Percentiles rank a stretch among this genome's conserved stretches.
Evolutionary conservation across 2,797 vertebrate genomes (phyloP).

Genomic region (Cyprinella venusta): DNA sequence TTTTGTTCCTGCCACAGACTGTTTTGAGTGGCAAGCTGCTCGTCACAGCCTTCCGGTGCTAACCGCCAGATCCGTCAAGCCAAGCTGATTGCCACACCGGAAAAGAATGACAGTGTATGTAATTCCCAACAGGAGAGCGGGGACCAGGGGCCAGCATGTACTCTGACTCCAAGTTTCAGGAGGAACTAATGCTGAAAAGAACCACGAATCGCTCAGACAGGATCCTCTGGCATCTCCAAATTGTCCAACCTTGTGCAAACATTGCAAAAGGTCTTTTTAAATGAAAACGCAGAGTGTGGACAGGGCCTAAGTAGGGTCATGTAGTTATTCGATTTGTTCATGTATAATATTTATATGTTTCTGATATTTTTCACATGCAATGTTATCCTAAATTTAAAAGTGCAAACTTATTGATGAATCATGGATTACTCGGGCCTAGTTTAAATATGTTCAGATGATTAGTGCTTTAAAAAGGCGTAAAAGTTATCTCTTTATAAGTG

Average conservation of each 20-base stretch:
- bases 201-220: constrained; percentile 54
- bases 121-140: constrained; percentile 40
- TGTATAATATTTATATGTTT: not conserved
- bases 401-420: not conserved
- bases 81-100: constrained; percentile 64
- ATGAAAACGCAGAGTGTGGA: no score
- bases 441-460: not conserved
- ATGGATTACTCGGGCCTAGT: not conserved
- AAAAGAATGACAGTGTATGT: constrained; percentile 62
- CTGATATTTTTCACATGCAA: not conserved
- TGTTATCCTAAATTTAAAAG: not conserved
- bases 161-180: constrained; percentile 59
- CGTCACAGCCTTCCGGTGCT: constrained; percentile 59
- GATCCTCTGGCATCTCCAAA: constrained; percentile 54
- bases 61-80: constrained; percentile 62
- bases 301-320: not conserved
- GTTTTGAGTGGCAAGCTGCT: constrained; percentile 54
- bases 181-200: constrained; percentile 58
- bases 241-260: constrained; percentile 43
- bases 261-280: no score
- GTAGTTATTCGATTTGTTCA: not conserved
- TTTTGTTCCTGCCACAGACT: constrained; percentile 68
- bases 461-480: not conserved
- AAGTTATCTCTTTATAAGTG: not conserved
- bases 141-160: constrained; percentile 49